Evolutionary conservation across 2,888 invertebrate species (phyloP).

Genomic region (Taphrorychus bicolor): DNA sequence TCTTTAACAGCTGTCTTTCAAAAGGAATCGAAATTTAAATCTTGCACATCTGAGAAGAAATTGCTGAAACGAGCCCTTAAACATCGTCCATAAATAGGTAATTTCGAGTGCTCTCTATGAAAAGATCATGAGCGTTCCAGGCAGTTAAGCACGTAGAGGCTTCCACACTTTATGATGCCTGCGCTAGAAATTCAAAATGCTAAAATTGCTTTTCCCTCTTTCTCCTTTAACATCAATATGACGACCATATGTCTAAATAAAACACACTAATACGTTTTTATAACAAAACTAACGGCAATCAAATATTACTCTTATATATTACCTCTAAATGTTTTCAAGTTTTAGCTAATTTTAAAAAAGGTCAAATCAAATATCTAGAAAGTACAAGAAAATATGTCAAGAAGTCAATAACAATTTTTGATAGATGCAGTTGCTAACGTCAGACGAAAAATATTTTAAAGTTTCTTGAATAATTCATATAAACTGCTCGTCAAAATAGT

Average conservation of each 20-base stretch:
- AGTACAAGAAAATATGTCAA: no score
- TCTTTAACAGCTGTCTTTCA: not conserved
- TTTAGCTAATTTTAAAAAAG: no score
- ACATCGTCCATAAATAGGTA: slow-evolving; percentile 29
- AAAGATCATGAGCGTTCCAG: slow-evolving; percentile 34
- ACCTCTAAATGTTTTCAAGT: no score
- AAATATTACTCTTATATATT: no score
- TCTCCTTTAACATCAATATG: slow-evolving; percentile 30
- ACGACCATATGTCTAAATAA: slow-evolving; percentile 21
- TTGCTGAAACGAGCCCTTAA: slow-evolving; percentile 25
- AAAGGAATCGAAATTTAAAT: slow-evolving; percentile 5
- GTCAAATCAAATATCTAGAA: no score
- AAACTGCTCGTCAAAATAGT: no score
- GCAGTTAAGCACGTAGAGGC: slow-evolving; percentile 36
- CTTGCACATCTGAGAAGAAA: slow-evolving; percentile 4
- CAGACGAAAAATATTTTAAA: no score
- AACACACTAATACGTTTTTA: slow-evolving; percentile 10
- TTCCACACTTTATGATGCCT: slow-evolving; percentile 32
- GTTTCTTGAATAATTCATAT: no score
- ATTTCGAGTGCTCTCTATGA: slow-evolving; percentile 30
- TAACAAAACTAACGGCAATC: no score
- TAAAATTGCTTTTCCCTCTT: slow-evolving; percentile 23
- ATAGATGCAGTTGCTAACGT: no score
- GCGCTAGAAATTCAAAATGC: slow-evolving; percentile 30
- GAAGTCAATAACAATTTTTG: no score